Percentiles rank a stretch among this genome's conserved stretches.
Conservation (phyloP, 35 echinoderm and acorn worm genomes). For the Amphiura filiformis region DNA sequence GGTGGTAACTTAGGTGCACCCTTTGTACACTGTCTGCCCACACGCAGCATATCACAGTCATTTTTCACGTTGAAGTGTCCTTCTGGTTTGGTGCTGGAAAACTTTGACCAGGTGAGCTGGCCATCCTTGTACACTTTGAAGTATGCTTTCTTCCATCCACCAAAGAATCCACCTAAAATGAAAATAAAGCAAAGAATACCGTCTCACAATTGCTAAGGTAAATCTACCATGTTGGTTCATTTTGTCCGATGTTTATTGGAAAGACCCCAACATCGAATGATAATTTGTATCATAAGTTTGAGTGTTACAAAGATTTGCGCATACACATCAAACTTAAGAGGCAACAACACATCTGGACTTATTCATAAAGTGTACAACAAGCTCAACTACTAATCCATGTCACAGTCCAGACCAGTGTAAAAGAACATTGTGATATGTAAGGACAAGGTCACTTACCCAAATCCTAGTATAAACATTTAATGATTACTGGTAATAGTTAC, state of each 20-base stretch:
- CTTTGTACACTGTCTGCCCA: constrained; percentile 42
- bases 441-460: no score
- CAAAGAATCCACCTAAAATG: constrained; percentile 38
- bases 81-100: constrained; percentile 7
- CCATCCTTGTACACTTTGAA: constrained; percentile 62
- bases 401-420: no score
- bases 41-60: constrained; percentile 57
- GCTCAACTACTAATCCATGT: no score
- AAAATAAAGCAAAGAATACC: neutral
- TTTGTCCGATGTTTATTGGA: neutral
- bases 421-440: no score
- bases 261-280: neutral
- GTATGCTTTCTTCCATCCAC: constrained; percentile 55
- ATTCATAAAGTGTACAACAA: no score
- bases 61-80: constrained; percentile 31
- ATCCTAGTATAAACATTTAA: no score
- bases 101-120: constrained; percentile 25
- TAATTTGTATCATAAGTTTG: neutral
- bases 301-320: neutral
- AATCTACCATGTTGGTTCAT: neutral
- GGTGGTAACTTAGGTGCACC: constrained; percentile 41
- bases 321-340: no score
- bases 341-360: no score
- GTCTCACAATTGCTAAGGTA: neutral
- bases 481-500: no score